Conservation (phyloP, 1,140 invertebrate species). For the Branchinecta lindahli region DNA sequence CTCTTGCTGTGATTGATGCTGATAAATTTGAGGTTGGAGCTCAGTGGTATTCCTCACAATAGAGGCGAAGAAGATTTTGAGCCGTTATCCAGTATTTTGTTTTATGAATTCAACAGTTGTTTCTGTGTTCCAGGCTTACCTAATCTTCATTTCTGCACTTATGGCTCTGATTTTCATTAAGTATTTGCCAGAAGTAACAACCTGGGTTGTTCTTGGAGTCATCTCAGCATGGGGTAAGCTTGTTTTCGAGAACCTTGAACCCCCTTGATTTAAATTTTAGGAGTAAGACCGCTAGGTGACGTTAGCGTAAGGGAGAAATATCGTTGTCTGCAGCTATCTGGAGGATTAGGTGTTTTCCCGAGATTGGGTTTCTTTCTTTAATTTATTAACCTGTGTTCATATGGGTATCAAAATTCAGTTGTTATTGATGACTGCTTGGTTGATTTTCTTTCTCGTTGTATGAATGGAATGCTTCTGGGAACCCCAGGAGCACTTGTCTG, state of each 20-base stretch:
- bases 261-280: not conserved
- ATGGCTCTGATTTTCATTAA: slow-evolving; percentile 99
- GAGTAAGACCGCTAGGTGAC: not conserved
- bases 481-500: no score
- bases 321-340: not conserved
- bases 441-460: no score
- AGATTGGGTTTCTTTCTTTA: no score
- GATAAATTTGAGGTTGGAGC: no score
- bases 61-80: no score
- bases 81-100: no score
- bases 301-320: slow-evolving; percentile 1
- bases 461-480: no score
- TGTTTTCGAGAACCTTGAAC: not conserved
- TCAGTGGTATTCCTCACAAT: no score
- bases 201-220: slow-evolving; percentile 88
- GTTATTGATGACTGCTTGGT: no score
- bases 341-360: not conserved
- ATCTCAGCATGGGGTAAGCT: slow-evolving; percentile 91
- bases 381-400: no score
- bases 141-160: slow-evolving; percentile 88
- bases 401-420: no score
- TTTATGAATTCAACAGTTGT: not conserved
- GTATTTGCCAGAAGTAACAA: slow-evolving; percentile 96
- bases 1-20: no score
- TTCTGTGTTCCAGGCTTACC: slow-evolving; percentile 47